Base-by-base conservation (phyloP, 2,888 invertebrate species). In the Dascillus cervinus region DNA sequence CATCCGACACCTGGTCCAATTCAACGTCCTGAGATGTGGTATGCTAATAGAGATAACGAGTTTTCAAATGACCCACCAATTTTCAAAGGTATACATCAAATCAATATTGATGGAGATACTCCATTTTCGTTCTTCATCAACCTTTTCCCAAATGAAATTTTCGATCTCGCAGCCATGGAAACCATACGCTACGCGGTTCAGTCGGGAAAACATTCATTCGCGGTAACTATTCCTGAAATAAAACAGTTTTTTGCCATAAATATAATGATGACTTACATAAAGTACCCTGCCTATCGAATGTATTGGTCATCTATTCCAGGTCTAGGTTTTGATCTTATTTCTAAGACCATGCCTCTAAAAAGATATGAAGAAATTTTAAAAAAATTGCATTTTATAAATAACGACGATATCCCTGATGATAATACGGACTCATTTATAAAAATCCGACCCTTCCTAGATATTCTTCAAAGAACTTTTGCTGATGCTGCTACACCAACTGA, bases 391-490 rank as follows among this genome's bases (percentile, higher is more conserved):
- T 41, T 41, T 23, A 26, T 27, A 8, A 26, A 43, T 21, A 41
- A 43, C 28, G 29, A 34, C 2, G 12, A n/a, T 12, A 36, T 37
- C 11, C 20, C 34, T n/a, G 22, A 15, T n/a, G n/a, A 28, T 13
- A 39, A 37, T 29, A 41, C 24, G 25, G 37, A 45, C 22, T 23
- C 20, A 9, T 43, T 43, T 30, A 27, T 38, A 4, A 45, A 43
- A 27, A 13, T 41, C 4, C 15, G 26, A 20, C 41, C 34, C 2
- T 23, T 39, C 2, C 8, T 43, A 3, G 35, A 41, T 13, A 26
- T 22, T 14, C 24, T 44, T 1, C 13, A 30, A 23, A 26, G 23
- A 21, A 20, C 22, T 2, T 40, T 39, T 36, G 26, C 24, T 3
- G 17, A 29, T 23, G 34, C 23, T 28, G 32, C 30, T 3, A 36